Evolutionary conservation across 2,888 invertebrate species (phyloP).

Genomic region (Prosapia bicincta): DNA sequence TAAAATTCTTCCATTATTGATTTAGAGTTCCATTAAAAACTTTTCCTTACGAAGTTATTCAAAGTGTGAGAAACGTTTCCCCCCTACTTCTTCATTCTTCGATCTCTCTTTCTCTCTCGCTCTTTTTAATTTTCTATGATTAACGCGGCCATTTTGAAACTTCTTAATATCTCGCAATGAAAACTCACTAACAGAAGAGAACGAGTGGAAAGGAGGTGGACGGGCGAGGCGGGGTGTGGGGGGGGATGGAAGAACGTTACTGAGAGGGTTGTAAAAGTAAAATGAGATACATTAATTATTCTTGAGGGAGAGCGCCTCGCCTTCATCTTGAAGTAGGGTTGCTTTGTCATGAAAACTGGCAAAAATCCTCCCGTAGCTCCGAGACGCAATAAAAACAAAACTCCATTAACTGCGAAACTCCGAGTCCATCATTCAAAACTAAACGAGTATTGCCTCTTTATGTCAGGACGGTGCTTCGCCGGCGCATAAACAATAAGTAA

Average conservation of each 20-base stretch:
- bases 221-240: conserved; percentile 3
- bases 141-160: conserved; percentile 42
- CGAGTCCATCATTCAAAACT: conserved; percentile 26
- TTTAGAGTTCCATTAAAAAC: conserved; percentile 29
- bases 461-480: conserved; percentile 9
- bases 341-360: conserved; percentile 28
- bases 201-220: conserved; percentile 12
- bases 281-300: conserved; percentile 41
- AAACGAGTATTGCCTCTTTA: conserved; percentile 25
- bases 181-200: conserved; percentile 29
- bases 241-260: conserved; percentile 8
- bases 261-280: conserved; percentile 38
- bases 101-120: conserved; percentile 30
- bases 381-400: conserved; percentile 27
- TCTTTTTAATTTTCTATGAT: conserved; percentile 42
- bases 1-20: conserved; percentile 29
- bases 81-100: conserved; percentile 14
- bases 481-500: conserved; percentile 28
- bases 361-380: conserved; percentile 18
- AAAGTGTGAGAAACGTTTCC: conserved; percentile 20
- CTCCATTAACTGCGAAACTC: conserved; percentile 17
- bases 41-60: conserved; percentile 26
- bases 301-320: conserved; percentile 30
- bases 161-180: conserved; percentile 41
- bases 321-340: conserved; percentile 24